Evolutionary conservation across 2,113 vertebrate species (phyloP).

Genomic region (Aspiorhynchus laticeps): DNA sequence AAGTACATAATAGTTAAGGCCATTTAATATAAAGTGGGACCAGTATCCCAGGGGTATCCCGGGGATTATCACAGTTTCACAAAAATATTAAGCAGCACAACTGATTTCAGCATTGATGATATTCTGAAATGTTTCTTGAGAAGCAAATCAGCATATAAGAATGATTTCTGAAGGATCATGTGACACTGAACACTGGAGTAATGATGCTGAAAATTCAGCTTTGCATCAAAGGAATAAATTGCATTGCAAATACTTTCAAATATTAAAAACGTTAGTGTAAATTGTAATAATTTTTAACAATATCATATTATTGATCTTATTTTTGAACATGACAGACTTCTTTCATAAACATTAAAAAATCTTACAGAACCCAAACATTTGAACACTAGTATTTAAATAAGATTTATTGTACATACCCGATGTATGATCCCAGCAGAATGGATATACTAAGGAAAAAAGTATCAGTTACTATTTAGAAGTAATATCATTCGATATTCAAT

Average conservation of each 20-base stretch:
- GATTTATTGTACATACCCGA: slow-evolving; percentile 67
- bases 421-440: slow-evolving; percentile 82
- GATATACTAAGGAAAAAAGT: slow-evolving; percentile 72
- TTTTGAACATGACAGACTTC: neutral
- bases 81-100: no score
- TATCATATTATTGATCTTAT: no score
- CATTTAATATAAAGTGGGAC: no score
- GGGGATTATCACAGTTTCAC: no score
- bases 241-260: neutral
- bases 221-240: neutral
- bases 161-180: neutral
- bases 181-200: neutral
- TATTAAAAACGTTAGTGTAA: neutral
- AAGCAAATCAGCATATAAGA: neutral
- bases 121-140: neutral
- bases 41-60: no score
- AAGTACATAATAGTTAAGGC: no score
- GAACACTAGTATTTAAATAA: neutral
- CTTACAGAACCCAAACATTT: neutral
- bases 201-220: neutral
- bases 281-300: neutral
- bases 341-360: neutral
- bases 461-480: neutral
- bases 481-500: neutral
- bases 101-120: no score